Evolutionary conservation across 2,797 vertebrate species (phyloP), one percentile per base, ranked within the genome.

Genomic region (Cossypha niveicapilla): DNA sequence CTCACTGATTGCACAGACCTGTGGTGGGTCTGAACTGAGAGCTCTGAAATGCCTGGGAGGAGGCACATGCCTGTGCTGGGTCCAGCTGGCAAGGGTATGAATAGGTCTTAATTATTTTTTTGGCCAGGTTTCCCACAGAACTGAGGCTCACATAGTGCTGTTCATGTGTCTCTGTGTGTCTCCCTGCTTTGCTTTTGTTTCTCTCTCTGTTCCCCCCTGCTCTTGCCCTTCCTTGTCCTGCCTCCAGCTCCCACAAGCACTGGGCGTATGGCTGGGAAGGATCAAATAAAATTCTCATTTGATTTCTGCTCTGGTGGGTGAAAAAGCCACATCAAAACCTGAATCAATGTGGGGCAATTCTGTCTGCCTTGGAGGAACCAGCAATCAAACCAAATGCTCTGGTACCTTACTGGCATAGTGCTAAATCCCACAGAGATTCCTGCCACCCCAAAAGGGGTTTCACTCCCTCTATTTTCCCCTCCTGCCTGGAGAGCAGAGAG

Each of bases 21-120:
- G 0, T 28, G 10, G 39, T 0, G 37, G 53, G 0, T 53, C 39
- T 54, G 67, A 12, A 45, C 23, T 1, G 23, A 63, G 39, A 4
- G 3, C 62, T 57, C 82, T 24, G 39, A 62, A n/a, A n/a, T 7
- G 24, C 44, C 60, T 21, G 27, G 24, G 30, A 30, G 88, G 72
- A 48, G 45, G 37, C 30, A n/a, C 2, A 0, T 51, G 30, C 39
- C 51, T 51, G 0, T 11, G 6, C 37, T 68, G 58, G 21, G 10
- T 51, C 28, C 71, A 67, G 0, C 50, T 66, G 58, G 34, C 25
- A 53, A 18, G 34, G 48, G 18, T 16, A 15, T 47, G 30, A 35
- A 39, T 13, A 53, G 30, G 7, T 22, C 50, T 77, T n/a, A 44
- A 25, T 65, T 39, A 11, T 30, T 19, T 41, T 44, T 81, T 65